phyloP scores from a whole-genome alignment of 2,113 vertebrate genomes.

The Bothrops jararaca region DNA sequence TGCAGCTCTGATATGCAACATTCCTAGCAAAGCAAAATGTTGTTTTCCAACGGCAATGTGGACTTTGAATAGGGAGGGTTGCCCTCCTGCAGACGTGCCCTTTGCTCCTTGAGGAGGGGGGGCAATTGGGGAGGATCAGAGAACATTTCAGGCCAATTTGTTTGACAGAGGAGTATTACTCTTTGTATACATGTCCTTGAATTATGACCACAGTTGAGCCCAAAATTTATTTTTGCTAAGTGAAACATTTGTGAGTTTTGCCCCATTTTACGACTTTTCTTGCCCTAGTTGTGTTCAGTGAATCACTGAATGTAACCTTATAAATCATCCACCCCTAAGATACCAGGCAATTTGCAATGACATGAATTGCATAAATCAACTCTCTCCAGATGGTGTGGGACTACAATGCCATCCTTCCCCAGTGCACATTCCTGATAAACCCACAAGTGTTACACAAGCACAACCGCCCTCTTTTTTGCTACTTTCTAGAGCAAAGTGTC shows the following conservation, averaged over 20 bases:
- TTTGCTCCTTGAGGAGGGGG: neutral
- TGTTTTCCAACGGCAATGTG: neutral
- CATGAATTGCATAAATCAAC: neutral
- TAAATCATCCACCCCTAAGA: neutral
- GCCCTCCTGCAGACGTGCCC: neutral
- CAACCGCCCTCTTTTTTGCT: neutral
- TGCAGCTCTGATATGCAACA: neutral
- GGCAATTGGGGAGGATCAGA: neutral
- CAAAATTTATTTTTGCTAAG: neutral
- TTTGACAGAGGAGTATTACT: neutral
- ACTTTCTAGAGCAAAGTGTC: neutral
- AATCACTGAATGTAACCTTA: neutral
- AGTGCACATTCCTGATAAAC: neutral
- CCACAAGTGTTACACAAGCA: neutral
- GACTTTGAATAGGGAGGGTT: slow-evolving; percentile 22
- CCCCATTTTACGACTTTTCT: too few species aligned
- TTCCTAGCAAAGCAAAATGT: neutral
- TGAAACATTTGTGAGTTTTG: too few species aligned
- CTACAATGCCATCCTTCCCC: neutral
- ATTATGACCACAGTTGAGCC: neutral
- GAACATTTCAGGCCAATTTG: neutral
- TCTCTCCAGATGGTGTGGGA: neutral
- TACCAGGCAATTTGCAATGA: neutral
- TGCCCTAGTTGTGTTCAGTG: neutral
- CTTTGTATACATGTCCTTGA: neutral